Evolutionary conservation across 2,113 vertebrate genomes (phyloP), one percentile per base, ranked within the genome.

Genomic region (Lanius ludovicianus): DNA sequence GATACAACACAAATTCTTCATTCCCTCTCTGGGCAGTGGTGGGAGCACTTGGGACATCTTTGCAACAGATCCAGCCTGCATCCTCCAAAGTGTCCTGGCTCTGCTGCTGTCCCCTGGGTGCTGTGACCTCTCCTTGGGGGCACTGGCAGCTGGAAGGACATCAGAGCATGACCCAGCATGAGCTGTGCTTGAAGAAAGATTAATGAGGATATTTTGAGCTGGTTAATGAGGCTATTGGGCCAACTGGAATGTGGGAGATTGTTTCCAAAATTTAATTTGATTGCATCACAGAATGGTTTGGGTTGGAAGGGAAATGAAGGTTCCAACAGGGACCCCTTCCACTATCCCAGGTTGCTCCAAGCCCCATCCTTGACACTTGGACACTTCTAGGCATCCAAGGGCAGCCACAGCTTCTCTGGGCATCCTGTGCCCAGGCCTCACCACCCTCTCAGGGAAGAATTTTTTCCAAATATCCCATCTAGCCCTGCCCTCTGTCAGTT

Each of bases 391-490:
- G 39, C 28, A 75, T n/a, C 37, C 37, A 50, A 24, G 69, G 69
- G 28, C 62, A 86, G 52, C 31, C 62, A 12, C 53, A 77, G 37
- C 46, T 44, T 2, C 37, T 68, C 84, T 76, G 53, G 44, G 30
- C 7, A 44, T 1, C 8, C 37, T 44, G 5, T 16, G 10, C 68
- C 86, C 39, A 18, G 28, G 17, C 31, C 27, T 88, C 0, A 0
- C 15, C 31, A 42, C 23, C 7, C 27, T 53, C 2, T 0, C 16
- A 22, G 46, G 8, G 15, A 30, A 18, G 0, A 41, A 75, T 53
- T 35, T 1, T 13, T 47, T 3, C 69, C 19, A 0, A 31, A 25
- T 25, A 15, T 18, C 39, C 30, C 7, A 39, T 22, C 22, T 13
- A 35, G 22, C 6, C 39, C 20, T 39, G 0, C 3, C 5, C 9